Conservation (phyloP, 2,797 vertebrate species). For the Malurus splendens region DNA sequence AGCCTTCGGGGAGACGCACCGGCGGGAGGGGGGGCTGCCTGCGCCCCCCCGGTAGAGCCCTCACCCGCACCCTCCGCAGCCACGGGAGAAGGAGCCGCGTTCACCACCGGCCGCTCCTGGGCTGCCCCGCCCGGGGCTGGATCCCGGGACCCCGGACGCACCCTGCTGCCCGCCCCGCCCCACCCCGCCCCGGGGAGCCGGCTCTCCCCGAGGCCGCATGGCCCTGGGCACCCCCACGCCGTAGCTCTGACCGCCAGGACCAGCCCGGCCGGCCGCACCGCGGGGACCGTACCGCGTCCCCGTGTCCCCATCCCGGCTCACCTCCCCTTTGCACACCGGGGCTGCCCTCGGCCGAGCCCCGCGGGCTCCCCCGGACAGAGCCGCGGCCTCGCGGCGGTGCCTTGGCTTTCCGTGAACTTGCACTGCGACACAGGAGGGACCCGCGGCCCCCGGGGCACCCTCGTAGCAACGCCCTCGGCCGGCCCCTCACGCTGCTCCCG, state of each 20-base stretch:
- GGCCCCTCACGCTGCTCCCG: background rate
- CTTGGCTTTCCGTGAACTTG: slow-evolving; percentile 56
- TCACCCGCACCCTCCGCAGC: background rate
- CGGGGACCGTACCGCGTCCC: background rate
- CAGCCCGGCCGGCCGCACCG: background rate
- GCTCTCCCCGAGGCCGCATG: slow-evolving; percentile 14
- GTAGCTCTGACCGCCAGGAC: background rate
- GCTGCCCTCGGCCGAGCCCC: background rate
- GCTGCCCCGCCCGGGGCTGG: background rate
- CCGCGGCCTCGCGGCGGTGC: slow-evolving; percentile 31
- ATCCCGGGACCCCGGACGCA: background rate
- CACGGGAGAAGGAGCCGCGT: background rate
- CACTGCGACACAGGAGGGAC: slow-evolving; percentile 11
- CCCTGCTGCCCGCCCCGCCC: background rate
- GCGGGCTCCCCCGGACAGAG: background rate
- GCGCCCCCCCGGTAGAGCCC: slow-evolving; percentile 77
- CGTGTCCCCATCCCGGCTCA: background rate
- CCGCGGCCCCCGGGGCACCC: background rate
- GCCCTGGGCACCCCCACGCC: background rate
- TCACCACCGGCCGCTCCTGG: background rate
- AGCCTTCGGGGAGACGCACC: slow-evolving; percentile 83
- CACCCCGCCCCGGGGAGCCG: slow-evolving; percentile 3
- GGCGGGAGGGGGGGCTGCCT: slow-evolving; percentile 75
- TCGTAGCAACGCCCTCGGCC: background rate
- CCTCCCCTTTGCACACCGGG: slow-evolving; percentile 5